Evolutionary conservation across 2,888 invertebrate species (phyloP).

Genomic region (Ectemnius lituratus): DNA sequence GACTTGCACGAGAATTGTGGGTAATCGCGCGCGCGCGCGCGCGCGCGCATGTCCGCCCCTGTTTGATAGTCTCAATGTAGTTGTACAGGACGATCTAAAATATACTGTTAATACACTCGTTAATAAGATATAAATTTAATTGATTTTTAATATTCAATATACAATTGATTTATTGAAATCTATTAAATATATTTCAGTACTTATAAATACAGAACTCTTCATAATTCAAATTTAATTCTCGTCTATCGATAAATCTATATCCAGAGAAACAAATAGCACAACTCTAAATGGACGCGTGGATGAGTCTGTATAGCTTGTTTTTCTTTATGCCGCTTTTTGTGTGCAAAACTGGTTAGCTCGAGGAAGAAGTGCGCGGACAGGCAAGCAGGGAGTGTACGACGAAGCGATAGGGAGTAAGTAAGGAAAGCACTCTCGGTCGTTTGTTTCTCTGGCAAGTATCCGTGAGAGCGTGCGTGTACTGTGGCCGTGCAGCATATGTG

Average conservation of each 20-base stretch:
- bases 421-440: constrained; percentile 36
- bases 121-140: no score
- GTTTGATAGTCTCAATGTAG: constrained; percentile 60
- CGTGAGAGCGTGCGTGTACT: constrained; percentile 1
- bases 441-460: constrained; percentile 22
- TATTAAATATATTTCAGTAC: no score
- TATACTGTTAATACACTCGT: no score
- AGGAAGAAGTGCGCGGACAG: constrained; percentile 2
- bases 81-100: no score
- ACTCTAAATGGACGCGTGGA: no score
- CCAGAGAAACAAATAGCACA: no score
- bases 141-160: no score
- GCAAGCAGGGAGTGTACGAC: constrained; percentile 1
- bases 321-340: constrained; percentile 12
- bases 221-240: no score
- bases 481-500: not conserved
- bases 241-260: no score
- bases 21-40: constrained; percentile 18
- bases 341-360: no score
- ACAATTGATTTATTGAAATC: no score
- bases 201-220: no score
- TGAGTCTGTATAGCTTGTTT: not conserved
- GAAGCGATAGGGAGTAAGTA: constrained; percentile 26
- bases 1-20: constrained; percentile 56
- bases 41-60: constrained; percentile 57